phyloP scores from a whole-genome alignment of 2,797 vertebrate species.

The Sitta carolinensis region DNA sequence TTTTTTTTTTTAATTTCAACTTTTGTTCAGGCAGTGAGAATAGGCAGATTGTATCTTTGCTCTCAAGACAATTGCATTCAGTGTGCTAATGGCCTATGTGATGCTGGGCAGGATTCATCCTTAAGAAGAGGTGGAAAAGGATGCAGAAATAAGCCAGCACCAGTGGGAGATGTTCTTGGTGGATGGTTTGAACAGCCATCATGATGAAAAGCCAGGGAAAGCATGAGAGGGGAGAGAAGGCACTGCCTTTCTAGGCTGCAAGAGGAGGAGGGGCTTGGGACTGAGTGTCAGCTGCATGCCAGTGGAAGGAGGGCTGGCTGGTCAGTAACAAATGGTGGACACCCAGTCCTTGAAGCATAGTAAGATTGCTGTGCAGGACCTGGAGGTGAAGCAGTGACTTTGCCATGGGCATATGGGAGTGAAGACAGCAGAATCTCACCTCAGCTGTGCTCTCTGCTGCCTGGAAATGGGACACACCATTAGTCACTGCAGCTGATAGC shows the following conservation, averaged over 20 bases:
- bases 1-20: background rate
- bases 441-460: background rate
- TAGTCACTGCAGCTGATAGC: background rate
- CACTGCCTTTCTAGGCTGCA: background rate
- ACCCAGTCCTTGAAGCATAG: background rate
- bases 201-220: background rate
- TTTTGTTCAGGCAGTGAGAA: background rate
- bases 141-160: background rate
- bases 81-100: background rate
- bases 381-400: background rate
- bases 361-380: background rate
- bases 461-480: background rate
- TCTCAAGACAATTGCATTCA: background rate
- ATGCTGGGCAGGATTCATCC: background rate
- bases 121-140: background rate
- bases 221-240: background rate
- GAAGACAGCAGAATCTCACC: background rate
- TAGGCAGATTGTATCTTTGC: background rate
- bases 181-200: background rate
- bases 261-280: background rate
- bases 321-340: background rate
- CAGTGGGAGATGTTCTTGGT: background rate
- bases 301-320: background rate
- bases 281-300: background rate
- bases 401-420: background rate